Evolutionary conservation across 2,797 vertebrate species (phyloP).

Genomic region (Euphonia xanthogaster): DNA sequence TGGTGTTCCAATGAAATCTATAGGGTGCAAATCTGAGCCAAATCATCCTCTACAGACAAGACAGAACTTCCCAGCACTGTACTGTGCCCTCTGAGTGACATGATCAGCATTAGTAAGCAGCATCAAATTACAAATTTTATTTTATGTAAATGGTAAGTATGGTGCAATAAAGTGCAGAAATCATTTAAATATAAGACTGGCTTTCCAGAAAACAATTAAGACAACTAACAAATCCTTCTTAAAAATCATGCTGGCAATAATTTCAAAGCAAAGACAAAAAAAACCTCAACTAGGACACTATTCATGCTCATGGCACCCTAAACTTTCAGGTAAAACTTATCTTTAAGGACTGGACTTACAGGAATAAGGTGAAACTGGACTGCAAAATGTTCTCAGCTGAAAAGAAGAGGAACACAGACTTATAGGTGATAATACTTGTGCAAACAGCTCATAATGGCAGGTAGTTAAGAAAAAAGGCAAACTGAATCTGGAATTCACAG

Average conservation of each 20-base stretch:
- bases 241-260: neutral
- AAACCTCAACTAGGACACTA: neutral
- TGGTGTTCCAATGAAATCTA: neutral
- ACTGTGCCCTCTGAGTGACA: neutral
- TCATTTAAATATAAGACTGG: neutral
- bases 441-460: neutral
- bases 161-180: neutral
- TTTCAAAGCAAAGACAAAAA: neutral
- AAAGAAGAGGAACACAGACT: neutral
- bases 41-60: neutral
- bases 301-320: neutral
- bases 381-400: neutral
- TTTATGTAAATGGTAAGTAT: neutral
- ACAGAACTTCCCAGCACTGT: neutral
- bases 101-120: neutral
- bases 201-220: neutral
- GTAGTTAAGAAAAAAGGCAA: neutral
- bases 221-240: neutral
- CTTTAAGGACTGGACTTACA: neutral
- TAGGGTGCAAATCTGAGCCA: neutral
- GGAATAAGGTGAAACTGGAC: neutral
- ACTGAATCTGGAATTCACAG: neutral
- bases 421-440: neutral
- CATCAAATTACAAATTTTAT: neutral
- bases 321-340: neutral